Evolutionary conservation across 2,888 invertebrate species (phyloP).

Genomic region (Melikaiella ostensackeni): DNA sequence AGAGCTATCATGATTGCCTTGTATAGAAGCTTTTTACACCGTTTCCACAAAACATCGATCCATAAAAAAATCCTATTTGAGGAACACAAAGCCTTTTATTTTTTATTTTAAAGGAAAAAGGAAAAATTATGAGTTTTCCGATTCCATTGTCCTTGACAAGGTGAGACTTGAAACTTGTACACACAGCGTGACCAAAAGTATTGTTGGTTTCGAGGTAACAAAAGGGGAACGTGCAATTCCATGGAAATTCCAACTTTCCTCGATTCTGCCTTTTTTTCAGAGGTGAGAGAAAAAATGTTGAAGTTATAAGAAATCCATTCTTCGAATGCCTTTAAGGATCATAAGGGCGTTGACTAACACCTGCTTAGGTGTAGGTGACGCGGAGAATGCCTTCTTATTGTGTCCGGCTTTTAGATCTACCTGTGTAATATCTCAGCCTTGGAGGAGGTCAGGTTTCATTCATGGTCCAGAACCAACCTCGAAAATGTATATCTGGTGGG

Average conservation of each 20-base stretch:
- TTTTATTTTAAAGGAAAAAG: constrained; percentile 34
- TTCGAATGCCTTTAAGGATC: constrained; percentile 36
- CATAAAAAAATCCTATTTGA: constrained; percentile 9
- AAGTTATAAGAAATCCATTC: constrained; percentile 36
- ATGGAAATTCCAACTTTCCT: constrained; percentile 45
- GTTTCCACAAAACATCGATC: constrained; percentile 22
- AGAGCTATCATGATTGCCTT: background rate
- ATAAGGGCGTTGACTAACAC: constrained; percentile 51
- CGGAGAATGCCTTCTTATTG: constrained; percentile 43
- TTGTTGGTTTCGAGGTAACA: constrained; percentile 18
- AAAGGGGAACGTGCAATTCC: constrained; percentile 46
- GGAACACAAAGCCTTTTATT: constrained; percentile 11
- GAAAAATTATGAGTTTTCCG: constrained; percentile 38
- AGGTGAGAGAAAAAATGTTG: constrained; percentile 38
- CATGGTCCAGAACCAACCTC: constrained; percentile 41
- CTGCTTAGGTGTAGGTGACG: constrained; percentile 47
- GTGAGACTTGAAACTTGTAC: constrained; percentile 26
- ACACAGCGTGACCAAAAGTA: constrained; percentile 36
- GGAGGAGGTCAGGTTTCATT: constrained; percentile 48
- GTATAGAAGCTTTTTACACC: constrained; percentile 2
- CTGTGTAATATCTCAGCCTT: constrained; percentile 43
- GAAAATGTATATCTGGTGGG: constrained; percentile 41
- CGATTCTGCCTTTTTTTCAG: constrained; percentile 34
- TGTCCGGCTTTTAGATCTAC: constrained; percentile 40
- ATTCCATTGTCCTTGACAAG: constrained; percentile 23